Base-by-base conservation (phyloP, 2,888 invertebrate species). In the Isoperla grammatica region DNA sequence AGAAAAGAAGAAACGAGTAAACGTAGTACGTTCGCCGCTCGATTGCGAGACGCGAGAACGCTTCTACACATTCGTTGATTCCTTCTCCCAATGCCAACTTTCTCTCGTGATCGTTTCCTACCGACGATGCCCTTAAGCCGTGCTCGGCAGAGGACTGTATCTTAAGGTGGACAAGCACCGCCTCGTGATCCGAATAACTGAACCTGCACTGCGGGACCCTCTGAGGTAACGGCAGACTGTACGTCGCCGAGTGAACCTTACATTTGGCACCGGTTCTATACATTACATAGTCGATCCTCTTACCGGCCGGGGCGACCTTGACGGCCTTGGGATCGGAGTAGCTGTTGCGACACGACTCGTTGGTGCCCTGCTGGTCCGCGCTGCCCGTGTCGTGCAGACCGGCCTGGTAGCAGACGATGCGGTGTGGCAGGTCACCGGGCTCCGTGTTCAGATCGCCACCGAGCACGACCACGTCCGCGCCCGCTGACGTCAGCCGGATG, bases 381-480 rank as follows among this genome's bases (percentile, higher is more conserved):
- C 13, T 50, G 50, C 62, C 67, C 8, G 68, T 60, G 46, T 70
- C 69, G 4, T 64, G 59, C 5, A 70, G 61, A 8, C 67, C 61
- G 40, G 69, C 68, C 37, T 62, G 45, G 3, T 49, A 46, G 37
- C 58, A 42, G 22, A 64, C 56, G 15, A 64, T 59, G 78, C 81
- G 81, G 70, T 87, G 90, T 0, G 91, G 84, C 64, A 94, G 78
- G 74, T 96, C 94, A 22, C 83, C 83, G 1, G 96, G 93, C 68
- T 90, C 90, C 12, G 94, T 84, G 73, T 99, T 99, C 55, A 99
- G 81, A 77, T 99, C 99, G 1, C 99, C 99, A 19, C 90, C 94
- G 59, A 97, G 77, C 67, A 99, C 83, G 56, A 88, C 85, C 20
- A 94, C 77, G 74, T 96, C 94, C 1, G 88, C 87, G 59, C 82